Percentiles rank a stretch among this genome's conserved stretches.
Evolutionary conservation across 2,888 invertebrate species (phyloP).

Genomic region (Ormyrus labotus): DNA sequence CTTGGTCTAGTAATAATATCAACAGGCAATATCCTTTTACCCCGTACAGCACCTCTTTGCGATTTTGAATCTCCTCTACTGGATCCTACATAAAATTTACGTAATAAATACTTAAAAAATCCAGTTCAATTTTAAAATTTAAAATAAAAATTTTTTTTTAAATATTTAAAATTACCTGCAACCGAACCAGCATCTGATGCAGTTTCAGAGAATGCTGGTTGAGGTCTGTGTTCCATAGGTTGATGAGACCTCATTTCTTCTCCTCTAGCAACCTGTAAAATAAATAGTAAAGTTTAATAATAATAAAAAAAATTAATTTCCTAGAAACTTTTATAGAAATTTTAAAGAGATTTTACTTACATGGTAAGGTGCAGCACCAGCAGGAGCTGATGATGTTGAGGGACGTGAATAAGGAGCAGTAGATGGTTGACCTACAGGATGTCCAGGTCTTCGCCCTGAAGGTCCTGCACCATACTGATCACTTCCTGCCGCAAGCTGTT

Average conservation of each 20-base stretch:
- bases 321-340: background rate
- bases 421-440: background rate
- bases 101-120: background rate
- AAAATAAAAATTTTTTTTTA: background rate
- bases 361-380: background rate
- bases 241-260: conserved; percentile 2
- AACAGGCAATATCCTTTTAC: conserved; percentile 76
- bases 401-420: conserved; percentile 15
- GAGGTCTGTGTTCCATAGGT: conserved; percentile 3
- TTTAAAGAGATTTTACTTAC: background rate
- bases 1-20: conserved; percentile 75
- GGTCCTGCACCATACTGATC: too few species aligned
- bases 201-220: conserved; percentile 32
- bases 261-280: conserved; percentile 40
- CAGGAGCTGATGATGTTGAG: background rate
- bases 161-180: conserved; percentile 35
- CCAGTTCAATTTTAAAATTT: background rate
- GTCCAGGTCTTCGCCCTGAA: background rate
- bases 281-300: background rate
- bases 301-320: conserved; percentile 3
- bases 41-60: conserved; percentile 79
- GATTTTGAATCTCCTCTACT: conserved; percentile 52
- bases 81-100: conserved; percentile 34
- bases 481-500: too few species aligned
- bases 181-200: conserved; percentile 43